Base-by-base conservation (phyloP, 92 coral and sea anemone species). In the Phenganax subtilis region DNA sequence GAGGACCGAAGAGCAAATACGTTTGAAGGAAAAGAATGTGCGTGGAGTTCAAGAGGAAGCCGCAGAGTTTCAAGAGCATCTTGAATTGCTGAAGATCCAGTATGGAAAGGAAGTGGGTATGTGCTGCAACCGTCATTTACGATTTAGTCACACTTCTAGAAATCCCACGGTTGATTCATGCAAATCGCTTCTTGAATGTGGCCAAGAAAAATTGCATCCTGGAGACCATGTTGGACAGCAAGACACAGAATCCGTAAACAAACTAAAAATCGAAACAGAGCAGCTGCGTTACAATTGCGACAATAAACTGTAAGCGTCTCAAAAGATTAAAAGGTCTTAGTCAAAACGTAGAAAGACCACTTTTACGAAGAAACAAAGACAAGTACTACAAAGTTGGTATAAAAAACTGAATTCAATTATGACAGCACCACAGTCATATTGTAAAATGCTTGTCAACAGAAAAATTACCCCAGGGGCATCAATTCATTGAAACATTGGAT, bases 241-340 rank as follows among this genome's bases (percentile, higher is more conserved):
- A 61, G 3, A 61, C 67, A 61, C 67, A 61, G 2, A 12, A 17
- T 61, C 67, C 28, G 25, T 61, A 12, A 61, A 17, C 67, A 61
- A 61, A 17, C 67, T 61, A 12, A 61, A 61, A 17, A 61, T 8
- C 6, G 67, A 12, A 0, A 61, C 14, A 12, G 67, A 61, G 20
- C 67, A 61, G 67, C 14, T 61, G 67, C 67, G 3, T 61, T 25
- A 25, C 3, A 25, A 61, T 61, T 61, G 3, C 3, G 67, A 61
- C 67, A 61, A 17, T 61, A 61, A 61, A 61, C 67, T 12, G 11
- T 0, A 7, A 17, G 67, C 67, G 6, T 61, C 67, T 61, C 67
- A 17, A 61, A 61, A 61, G 67, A 25, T 61, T 61, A 61, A 61
- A 61, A 17, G n/a, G n/a, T n/a, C n/a, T n/a, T n/a, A n/a, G n/a